Evolutionary conservation across 2,113 vertebrate genomes (phyloP), one percentile per base, ranked within the genome.

Genomic region (Oxyura jamaicensis): DNA sequence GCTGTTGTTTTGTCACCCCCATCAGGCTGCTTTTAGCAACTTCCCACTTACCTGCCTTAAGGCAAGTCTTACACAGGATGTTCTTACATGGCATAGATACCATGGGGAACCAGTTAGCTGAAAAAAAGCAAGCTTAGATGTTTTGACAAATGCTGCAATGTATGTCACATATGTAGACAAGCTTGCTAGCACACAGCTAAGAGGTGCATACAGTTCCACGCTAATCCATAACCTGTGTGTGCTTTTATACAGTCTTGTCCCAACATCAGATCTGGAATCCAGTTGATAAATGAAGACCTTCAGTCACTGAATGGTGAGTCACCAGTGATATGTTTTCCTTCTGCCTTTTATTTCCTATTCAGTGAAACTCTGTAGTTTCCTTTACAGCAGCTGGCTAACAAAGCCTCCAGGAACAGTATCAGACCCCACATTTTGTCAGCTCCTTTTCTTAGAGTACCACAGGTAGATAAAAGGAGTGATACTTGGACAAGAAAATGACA

Each of bases 241-340:
- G 18, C 29, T 90, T 94, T 93, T 77, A 58, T 73, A 33, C 63
- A 98, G 98, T 96, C 98, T 48, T 98, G 98, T 93, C 97, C 97
- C 56, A 97, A 97, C 26, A 92, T 98, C 94, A 90, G 50, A 56
- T 79, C 65, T 28, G 95, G 97, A 33, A 96, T 98, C 66, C 96
- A 95, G 36, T 0, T 65, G 7, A 92, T 98, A 83, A 96, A 97
- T 33, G 65, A 71, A 83, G 95, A 97, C 17, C 83, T 98, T 78
- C 93, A 0, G 39, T 72, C 74, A 39, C 93, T 97, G 74, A 97
- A 96, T 28, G 95, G 98, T 98, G 91, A 98, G 97, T 93, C 33
- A 36, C 31, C 31, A 74, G n/a, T 39, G 39, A 39, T 46, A 42
- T 5, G 10, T 65, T 69, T 73, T 91, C 31, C 35, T 84, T 86